Base-by-base conservation (phyloP, 2,888 invertebrate species). In the Flabesymbios commensalis region DNA sequence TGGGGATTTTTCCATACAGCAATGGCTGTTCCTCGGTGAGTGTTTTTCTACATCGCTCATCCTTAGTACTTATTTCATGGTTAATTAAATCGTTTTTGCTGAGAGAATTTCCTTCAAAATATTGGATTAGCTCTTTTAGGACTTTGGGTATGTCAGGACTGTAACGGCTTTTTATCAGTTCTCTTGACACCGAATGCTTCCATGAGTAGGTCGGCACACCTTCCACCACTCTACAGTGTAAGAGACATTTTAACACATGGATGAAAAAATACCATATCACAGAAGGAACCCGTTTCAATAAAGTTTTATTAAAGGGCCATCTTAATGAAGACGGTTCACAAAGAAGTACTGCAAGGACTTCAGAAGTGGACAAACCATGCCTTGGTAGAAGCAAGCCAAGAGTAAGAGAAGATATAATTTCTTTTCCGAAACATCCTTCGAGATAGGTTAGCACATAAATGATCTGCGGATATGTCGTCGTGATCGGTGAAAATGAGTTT, bases 261-360 rank as follows among this genome's bases (percentile, higher is more conserved):
- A 36, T 56, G 14, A 54, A 29, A 7, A 33, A 29, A 17, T 7
- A n/a, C 59, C 59, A 60, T 19, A 64, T 17, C 29, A 54, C 29
- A 3, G 22, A 14, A 2, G 57, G 62, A n/a, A 54, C 43, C n/a
- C n/a, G n/a, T n/a, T n/a, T n/a, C n/a, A n/a, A n/a, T n/a, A n/a
- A n/a, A n/a, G n/a, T n/a, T n/a, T n/a, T n/a, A n/a, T n/a, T n/a
- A n/a, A n/a, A n/a, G n/a, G n/a, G 28, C 28, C 14, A 22, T 24
- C 22, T 14, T n/a, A 26, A 24, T 28, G 28, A 14, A 19, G 22
- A 14, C 17, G 31, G 24, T 42, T 67, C 55, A 28, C 52, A 39
- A 1, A 59, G 53, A 3, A 66, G 26, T 7, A 66, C 24, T 32
- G 66, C 65, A 17, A 42, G 32, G 26, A 68, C 29, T 43, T 68